Evolutionary conservation across 2,797 vertebrate species (phyloP).

Genomic region (Mallotus villosus): DNA sequence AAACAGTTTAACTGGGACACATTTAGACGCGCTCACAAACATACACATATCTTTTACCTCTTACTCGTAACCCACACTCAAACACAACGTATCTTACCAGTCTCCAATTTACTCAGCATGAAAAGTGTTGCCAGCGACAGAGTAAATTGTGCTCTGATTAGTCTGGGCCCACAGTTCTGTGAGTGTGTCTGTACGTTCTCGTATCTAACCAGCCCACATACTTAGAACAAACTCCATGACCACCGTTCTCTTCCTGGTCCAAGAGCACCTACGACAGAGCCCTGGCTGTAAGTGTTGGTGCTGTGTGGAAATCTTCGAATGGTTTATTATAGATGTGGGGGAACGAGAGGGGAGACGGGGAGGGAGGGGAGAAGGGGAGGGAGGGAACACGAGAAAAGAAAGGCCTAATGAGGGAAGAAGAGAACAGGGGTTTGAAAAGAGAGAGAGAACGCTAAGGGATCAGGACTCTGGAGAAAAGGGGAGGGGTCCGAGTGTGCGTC

Average conservation of each 20-base stretch:
- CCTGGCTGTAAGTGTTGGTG: not conserved
- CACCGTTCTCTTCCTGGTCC: not conserved
- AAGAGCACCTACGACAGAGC: not conserved
- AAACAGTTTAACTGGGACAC: no score
- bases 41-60: not conserved
- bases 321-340: not conserved
- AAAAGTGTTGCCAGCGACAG: not conserved
- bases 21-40: not conserved
- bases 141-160: not conserved
- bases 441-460: not conserved
- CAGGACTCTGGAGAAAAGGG: no score
- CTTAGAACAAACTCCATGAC: not conserved
- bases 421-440: not conserved
- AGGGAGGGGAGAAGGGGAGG: not conserved
- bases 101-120: not conserved
- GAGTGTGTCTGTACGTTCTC: not conserved
- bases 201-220: not conserved
- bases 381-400: not conserved
- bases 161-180: not conserved
- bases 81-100: not conserved
- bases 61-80: no score
- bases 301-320: not conserved
- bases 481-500: not conserved
- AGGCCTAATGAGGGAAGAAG: not conserved
- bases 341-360: not conserved